These are phyloP conservation scores for Eurypyga helias DNA, from an alignment of 2,113 vertebrate genomes.

Conservation along the genomic window DNA sequence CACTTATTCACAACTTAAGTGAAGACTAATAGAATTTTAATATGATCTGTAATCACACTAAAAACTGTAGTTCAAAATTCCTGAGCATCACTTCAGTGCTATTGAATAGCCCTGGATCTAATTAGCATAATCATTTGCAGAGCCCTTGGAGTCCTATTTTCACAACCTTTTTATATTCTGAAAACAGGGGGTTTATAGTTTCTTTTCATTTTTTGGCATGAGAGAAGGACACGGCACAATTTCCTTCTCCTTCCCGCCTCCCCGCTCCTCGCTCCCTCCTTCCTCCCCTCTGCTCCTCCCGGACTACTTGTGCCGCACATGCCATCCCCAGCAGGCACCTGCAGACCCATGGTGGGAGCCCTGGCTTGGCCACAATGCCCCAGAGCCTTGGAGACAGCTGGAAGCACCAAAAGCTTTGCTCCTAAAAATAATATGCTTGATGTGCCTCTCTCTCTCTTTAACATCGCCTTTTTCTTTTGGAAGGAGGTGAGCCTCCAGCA, in stretches of 20 bases:
- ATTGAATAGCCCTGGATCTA: constrained; percentile 63
- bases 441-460: neutral
- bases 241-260: neutral
- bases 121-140: constrained; percentile 64
- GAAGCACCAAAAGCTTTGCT: neutral
- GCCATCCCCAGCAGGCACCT: neutral
- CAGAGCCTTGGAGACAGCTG: neutral
- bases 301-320: neutral
- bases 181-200: constrained; percentile 69
- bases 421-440: neutral
- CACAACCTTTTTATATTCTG: constrained; percentile 63
- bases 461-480: rapidly evolving
- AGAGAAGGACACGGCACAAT: constrained; percentile 2
- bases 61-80: constrained; percentile 75
- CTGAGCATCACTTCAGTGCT: constrained; percentile 69
- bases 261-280: neutral
- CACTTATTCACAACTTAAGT: constrained; percentile 20
- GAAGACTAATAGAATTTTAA: constrained; percentile 76
- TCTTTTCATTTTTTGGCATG: constrained; percentile 41
- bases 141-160: constrained; percentile 52
- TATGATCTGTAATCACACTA: constrained; percentile 75
- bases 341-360: neutral
- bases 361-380: neutral
- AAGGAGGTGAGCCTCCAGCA: neutral
- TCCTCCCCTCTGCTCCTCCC: neutral